phyloP scores from a whole-genome alignment of 2,888 invertebrate species.

The Euplagia quadripunctaria region DNA sequence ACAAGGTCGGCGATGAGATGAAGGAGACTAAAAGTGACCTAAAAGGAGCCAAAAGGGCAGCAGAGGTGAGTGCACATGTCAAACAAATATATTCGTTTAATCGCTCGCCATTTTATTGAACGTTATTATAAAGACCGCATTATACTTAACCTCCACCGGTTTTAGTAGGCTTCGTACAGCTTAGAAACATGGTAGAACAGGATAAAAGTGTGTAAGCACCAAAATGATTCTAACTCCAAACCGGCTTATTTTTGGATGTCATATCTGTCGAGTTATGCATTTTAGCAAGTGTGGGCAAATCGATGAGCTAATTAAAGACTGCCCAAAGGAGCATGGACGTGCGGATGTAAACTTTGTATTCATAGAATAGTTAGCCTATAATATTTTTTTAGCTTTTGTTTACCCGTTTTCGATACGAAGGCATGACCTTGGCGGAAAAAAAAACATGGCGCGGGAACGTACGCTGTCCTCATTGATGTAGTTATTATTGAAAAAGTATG shows the following conservation, averaged over 20 bases:
- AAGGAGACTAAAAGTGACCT: constrained; percentile 93
- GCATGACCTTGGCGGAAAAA: constrained; percentile 85
- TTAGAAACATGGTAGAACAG: constrained; percentile 68
- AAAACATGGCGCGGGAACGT: constrained; percentile 86
- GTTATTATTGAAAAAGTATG: constrained; percentile 59
- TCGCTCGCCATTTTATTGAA: constrained; percentile 87
- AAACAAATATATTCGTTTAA: constrained; percentile 80
- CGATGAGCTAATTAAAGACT: constrained; percentile 73
- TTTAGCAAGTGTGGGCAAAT: constrained; percentile 75
- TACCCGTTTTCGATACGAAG: constrained; percentile 82
- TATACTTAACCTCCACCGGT: constrained; percentile 50
- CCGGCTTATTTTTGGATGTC: constrained; percentile 84
- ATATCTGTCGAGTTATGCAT: constrained; percentile 66
- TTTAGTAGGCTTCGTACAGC: constrained; percentile 38
- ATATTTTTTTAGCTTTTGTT: constrained; percentile 74
- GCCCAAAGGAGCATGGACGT: constrained; percentile 43
- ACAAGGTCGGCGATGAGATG: constrained; percentile 94
- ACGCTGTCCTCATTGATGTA: constrained; percentile 71
- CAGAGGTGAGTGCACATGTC: constrained; percentile 92
- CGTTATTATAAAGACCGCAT: constrained; percentile 65
- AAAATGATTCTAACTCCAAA: constrained; percentile 53
- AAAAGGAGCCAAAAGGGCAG: constrained; percentile 95
- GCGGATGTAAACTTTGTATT: constrained; percentile 38
- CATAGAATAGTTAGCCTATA: constrained; percentile 39
- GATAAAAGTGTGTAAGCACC: constrained; percentile 40